Percentiles rank a stretch among this genome's conserved stretches.
phyloP scores from a whole-genome alignment of 2,888 invertebrate genomes.

The Pyrochroa serraticornis region DNA sequence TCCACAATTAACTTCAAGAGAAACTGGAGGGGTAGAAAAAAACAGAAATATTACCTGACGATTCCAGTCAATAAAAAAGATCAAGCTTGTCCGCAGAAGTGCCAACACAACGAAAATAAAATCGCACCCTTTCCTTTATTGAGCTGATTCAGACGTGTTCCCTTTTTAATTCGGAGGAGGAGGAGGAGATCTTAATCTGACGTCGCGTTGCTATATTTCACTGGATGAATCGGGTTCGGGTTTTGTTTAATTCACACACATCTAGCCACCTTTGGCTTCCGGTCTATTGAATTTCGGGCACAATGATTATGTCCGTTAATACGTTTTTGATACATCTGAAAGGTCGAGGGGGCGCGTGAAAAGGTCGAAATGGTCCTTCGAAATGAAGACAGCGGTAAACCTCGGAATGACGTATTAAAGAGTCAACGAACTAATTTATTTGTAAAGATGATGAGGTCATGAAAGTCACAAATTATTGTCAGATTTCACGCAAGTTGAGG shows the following conservation, averaged over 20 bases:
- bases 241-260: constrained; percentile 35
- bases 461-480: no score
- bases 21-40: not conserved
- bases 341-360: not conserved
- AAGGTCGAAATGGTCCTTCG: constrained; percentile 2
- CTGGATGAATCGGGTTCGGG: constrained; percentile 16
- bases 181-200: constrained; percentile 38
- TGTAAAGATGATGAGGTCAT: no score
- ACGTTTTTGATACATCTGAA: constrained; percentile 39
- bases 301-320: constrained; percentile 26
- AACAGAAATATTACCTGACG: not conserved
- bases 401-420: constrained; percentile 8
- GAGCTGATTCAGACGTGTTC: constrained; percentile 10
- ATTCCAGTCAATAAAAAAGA: constrained; percentile 10
- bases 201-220: constrained; percentile 34
- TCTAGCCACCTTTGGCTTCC: constrained; percentile 42
- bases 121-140: constrained; percentile 17
- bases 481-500: no score
- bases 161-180: constrained; percentile 31
- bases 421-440: constrained; percentile 8
- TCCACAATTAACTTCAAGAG: not conserved
- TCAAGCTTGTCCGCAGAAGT: constrained; percentile 21
- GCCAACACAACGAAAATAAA: constrained; percentile 24
- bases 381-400: not conserved
- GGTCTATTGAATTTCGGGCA: constrained; percentile 26